Evolutionary conservation across 2,113 vertebrate genomes (phyloP).

Genomic region (Stercorarius parasiticus): DNA sequence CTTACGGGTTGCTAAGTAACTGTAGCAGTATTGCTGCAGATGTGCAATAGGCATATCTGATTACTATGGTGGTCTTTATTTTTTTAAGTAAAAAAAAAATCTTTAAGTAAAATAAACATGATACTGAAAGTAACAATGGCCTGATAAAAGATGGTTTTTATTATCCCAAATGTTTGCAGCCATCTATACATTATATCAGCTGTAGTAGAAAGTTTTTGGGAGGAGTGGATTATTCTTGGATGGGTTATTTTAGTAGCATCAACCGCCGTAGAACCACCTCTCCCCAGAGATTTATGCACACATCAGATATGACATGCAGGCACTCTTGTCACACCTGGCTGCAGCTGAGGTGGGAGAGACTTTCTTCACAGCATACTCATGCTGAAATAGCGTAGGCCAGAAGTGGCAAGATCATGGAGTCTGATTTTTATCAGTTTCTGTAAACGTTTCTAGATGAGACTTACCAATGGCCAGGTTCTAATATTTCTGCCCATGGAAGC

Average conservation of each 20-base stretch:
- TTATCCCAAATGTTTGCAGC: not conserved
- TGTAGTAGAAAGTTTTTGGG: not conserved
- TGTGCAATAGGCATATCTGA: not conserved
- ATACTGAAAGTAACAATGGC: not conserved
- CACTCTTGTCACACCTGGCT: not conserved
- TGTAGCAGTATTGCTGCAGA: slow-evolving; percentile 7
- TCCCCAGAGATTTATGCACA: not conserved
- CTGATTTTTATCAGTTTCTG: not conserved
- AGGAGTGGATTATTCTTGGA: not conserved
- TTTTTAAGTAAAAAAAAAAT: not conserved
- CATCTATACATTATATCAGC: not conserved
- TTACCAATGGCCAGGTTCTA: not conserved
- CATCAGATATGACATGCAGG: not conserved
- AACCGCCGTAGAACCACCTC: not conserved
- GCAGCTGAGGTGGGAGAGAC: not conserved
- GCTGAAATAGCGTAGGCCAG: not conserved
- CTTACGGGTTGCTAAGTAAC: slow-evolving; percentile 67
- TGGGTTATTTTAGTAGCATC: not conserved
- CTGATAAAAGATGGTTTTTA: not conserved
- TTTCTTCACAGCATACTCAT: not conserved
- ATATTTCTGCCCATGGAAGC: not conserved
- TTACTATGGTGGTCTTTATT: not conserved
- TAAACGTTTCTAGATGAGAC: not conserved
- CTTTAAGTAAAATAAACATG: not conserved
- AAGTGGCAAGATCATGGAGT: not conserved